Base-by-base conservation (phyloP, 2,797 vertebrate genomes). In the Premnoplex brunnescens region DNA sequence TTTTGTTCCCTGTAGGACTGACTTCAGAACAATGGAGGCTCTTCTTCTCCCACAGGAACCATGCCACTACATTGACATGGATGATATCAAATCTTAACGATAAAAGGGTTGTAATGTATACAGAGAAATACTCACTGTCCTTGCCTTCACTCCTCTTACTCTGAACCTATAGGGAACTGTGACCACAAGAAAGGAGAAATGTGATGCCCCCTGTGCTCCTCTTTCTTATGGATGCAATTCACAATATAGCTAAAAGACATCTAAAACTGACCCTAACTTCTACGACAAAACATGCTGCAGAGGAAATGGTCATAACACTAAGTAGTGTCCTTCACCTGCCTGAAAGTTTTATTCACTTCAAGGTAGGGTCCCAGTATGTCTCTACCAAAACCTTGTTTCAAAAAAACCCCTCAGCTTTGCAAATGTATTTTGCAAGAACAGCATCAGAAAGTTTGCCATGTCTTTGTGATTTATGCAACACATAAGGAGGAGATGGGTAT, bases 131-230 rank as follows among this genome's bases (percentile, higher is more conserved):
- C 21, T 51, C 36, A 6, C 52, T 39, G 52, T 51, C 58, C 67
- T 91, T 68, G 11, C 26, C 46, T 85, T 69, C 62, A 24, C 2
- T 3, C 9, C 30, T 83, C 16, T 56, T 55, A 60, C 3, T 11
- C 68, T 51, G 36, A 73, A 59, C 30, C 34, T 32, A 6, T 10
- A 58, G 55, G 13, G 22, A 74, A 26, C 12, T 66, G 17, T 43
- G 32, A 54, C 52, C 32, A 32, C 5, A 32, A 77, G 3, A 43
- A 51, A 71, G 5, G 9, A 26, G 30, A 82, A 75, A 54, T 0
- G 0, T 24, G 37, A 5, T 85, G 18, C 12, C n/a, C 5, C 3
- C 26, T 41, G 10, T 39, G 13, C 43, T 74, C 10, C 21, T 59
- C 28, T 60, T 68, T 49, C 30, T 43, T 44, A 49, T 11, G 39